phyloP scores from a whole-genome alignment of 2,888 invertebrate genomes.

The Ganaspis brasiliensis region DNA sequence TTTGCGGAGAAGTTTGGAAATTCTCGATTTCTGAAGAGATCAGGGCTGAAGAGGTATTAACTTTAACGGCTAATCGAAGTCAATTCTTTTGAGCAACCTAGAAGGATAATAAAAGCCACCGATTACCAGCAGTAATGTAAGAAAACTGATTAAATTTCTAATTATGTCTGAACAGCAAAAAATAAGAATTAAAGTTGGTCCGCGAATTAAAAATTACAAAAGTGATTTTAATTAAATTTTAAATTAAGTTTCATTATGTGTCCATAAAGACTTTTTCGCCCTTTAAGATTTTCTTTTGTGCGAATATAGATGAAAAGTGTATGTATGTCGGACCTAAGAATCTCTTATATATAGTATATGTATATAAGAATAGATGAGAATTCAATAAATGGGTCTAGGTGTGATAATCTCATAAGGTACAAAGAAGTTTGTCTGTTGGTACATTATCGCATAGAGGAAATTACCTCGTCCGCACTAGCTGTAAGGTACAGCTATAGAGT shows the following conservation, averaged over 20 bases:
- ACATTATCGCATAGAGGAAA: slow-evolving; percentile 36
- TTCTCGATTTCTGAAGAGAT: slow-evolving; percentile 24
- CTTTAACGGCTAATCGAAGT: slow-evolving; percentile 27
- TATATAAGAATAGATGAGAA: no score
- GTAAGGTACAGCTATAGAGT: slow-evolving; percentile 35
- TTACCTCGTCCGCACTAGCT: slow-evolving; percentile 45
- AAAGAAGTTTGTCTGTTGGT: slow-evolving; percentile 6
- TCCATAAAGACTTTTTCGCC: not conserved
- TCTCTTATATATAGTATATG: no score
- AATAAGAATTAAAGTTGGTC: slow-evolving; percentile 5
- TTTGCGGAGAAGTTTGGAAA: slow-evolving; percentile 5
- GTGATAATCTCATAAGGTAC: slow-evolving; percentile 14
- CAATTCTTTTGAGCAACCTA: not conserved
- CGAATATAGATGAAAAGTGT: not conserved
- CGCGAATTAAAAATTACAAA: not conserved
- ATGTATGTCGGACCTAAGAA: no score
- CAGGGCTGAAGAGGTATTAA: slow-evolving; percentile 14
- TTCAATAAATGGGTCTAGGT: not conserved
- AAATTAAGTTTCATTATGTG: not conserved
- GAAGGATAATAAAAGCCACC: slow-evolving; percentile 24
- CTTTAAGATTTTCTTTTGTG: not conserved
- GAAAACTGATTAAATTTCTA: slow-evolving; percentile 30
- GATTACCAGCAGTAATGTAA: slow-evolving; percentile 4
- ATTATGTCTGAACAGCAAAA: slow-evolving; percentile 10
- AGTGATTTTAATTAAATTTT: slow-evolving; percentile 6